Percentiles rank a stretch among this genome's conserved stretches.
Evolutionary conservation across 2,797 vertebrate species (phyloP).

Genomic region (Bradypodion ventrale): DNA sequence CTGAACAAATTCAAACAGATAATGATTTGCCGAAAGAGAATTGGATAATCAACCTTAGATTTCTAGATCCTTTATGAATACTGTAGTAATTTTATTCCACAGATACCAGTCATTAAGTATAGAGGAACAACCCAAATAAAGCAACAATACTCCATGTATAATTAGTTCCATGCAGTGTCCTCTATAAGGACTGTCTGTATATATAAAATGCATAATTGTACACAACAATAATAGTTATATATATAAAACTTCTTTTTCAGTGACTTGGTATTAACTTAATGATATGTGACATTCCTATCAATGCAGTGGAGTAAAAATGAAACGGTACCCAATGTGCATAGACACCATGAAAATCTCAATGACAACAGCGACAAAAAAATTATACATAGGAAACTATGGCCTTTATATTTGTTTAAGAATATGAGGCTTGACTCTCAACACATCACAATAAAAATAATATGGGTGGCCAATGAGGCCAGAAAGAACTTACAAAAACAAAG

Average conservation of each 20-base stretch:
- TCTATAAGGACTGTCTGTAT: constrained; percentile 39
- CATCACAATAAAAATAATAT: constrained; percentile 67
- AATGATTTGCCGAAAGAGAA: background rate
- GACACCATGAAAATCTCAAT: constrained; percentile 70
- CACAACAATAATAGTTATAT: constrained; percentile 34
- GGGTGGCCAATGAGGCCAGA: constrained; percentile 57
- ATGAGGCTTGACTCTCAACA: constrained; percentile 62
- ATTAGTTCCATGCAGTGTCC: constrained; percentile 15
- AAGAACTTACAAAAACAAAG: constrained; percentile 65
- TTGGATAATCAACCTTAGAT: background rate
- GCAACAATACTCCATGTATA: background rate
- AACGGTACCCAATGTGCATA: constrained; percentile 64
- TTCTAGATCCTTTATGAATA: background rate
- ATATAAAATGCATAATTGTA: constrained; percentile 40
- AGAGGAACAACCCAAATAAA: background rate
- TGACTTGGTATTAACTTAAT: constrained; percentile 66
- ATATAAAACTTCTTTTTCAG: constrained; percentile 41
- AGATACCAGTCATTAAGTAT: background rate
- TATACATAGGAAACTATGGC: constrained; percentile 47
- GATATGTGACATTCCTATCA: constrained; percentile 67
- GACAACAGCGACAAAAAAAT: constrained; percentile 69
- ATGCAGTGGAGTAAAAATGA: constrained; percentile 66
- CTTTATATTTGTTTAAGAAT: constrained; percentile 60
- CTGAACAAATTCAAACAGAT: background rate
- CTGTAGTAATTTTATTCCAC: background rate